phyloP scores from a whole-genome alignment of 2,888 invertebrate genomes.

The Timema cristinae region DNA sequence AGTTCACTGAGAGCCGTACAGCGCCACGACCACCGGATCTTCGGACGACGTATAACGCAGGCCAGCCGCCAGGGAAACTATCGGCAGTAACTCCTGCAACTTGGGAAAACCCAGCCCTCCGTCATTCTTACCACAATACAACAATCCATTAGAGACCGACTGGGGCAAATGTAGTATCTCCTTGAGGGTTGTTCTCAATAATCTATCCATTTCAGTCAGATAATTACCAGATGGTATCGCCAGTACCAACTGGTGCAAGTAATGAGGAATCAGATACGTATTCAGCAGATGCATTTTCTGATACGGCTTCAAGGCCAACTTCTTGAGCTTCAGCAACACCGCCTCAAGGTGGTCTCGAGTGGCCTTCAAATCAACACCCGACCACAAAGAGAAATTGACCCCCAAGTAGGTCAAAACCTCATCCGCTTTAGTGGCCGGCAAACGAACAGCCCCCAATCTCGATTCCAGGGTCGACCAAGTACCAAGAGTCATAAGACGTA shows the following conservation, averaged over 20 bases:
- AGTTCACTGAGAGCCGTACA: background rate
- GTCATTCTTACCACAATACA: constrained; percentile 38
- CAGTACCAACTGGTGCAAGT: constrained; percentile 16
- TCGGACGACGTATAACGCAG: background rate
- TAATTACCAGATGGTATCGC: constrained; percentile 4
- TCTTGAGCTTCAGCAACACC: background rate
- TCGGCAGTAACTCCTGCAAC: constrained; percentile 33
- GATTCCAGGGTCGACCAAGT: constrained; percentile 36
- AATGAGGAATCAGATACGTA: constrained; percentile 18
- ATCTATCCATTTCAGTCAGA: constrained; percentile 13
- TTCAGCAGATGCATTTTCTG: constrained; percentile 19
- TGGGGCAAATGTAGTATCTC: constrained; percentile 36
- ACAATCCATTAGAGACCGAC: constrained; percentile 31
- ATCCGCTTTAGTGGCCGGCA: constrained; percentile 15
- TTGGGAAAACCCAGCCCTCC: constrained; percentile 39
- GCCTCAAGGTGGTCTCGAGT: background rate
- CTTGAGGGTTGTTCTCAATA: constrained; percentile 18
- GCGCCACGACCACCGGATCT: background rate
- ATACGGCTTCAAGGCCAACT: constrained; percentile 11
- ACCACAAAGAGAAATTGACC: constrained; percentile 17
- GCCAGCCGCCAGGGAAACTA: constrained; percentile 31
- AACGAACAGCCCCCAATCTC: constrained; percentile 18
- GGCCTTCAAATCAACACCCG: background rate
- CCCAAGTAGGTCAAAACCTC: constrained; percentile 14
- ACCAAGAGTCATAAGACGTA: constrained; percentile 35